Evolutionary conservation across 92 coral and sea anemone species (phyloP), one percentile per base, ranked within the genome.

Genomic region (Pocillopora grandis): DNA sequence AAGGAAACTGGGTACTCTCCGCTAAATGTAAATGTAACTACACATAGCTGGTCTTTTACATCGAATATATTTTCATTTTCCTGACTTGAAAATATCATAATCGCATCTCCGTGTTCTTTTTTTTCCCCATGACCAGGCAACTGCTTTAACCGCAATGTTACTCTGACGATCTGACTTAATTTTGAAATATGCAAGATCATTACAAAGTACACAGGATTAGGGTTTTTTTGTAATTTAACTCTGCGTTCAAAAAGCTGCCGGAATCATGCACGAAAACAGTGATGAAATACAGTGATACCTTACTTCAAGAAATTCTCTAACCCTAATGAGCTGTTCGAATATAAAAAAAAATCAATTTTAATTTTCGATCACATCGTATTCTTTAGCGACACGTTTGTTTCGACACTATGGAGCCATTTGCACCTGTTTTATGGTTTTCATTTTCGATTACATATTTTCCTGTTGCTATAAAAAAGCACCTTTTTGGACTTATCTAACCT

Each of bases 371-470:
- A 56, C 59, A 62, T 23, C n/a, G 60, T 23, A 23, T 56, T 56
- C 86, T 74, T 62, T 62, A 48, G 55, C 79, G 86, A 73, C 79
- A 83, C 80, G 56, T 83, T 31, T 63, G 60, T 13, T 27, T 48
- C 63, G 80, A 65, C 86, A 74, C 48, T 48, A 56, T 73, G 86
- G 86, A 83, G 80, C 73, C 80, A 2, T 10, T 73, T 42, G 55
- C 86, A 83, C 79, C 80, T 83, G 80, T 83, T 75, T 62, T 72
- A 31, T 56, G 68, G 60, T 71, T 81, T 59, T 79, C 66, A n/a
- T 21, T 78, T 79, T 33, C 16, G 36, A 33, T 37, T 42, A 3
- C 42, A 13, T 59, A 55, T 57, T 49, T 70, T 62, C 37, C 37
- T 80, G 52, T 66, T 80, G 58, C 58, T 56, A 56, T 31, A 67